Conservation (phyloP, 2,888 invertebrate genomes). For the Ametastegia equiseti region DNA sequence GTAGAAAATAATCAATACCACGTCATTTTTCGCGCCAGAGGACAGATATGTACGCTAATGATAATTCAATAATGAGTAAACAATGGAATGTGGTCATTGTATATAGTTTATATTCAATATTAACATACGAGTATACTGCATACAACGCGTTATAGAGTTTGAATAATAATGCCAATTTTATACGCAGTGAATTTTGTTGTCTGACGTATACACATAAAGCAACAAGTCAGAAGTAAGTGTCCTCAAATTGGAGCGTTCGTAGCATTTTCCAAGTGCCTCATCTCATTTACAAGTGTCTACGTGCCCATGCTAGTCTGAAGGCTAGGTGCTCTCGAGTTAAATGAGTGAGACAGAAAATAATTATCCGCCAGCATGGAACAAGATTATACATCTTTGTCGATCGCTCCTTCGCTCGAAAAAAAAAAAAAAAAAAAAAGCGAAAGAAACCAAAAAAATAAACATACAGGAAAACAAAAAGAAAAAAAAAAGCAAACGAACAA, state of each 20-base stretch:
- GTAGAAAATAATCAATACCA: neutral
- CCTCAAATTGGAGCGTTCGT: constrained; percentile 55
- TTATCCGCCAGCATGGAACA: constrained; percentile 14
- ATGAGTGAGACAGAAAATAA: constrained; percentile 34
- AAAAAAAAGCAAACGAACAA: neutral
- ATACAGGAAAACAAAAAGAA: neutral
- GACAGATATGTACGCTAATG: neutral
- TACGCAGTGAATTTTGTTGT: constrained; percentile 20
- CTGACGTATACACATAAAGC: constrained; percentile 45
- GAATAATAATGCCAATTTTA: neutral
- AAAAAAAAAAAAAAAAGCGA: neutral
- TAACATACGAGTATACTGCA: too few species aligned
- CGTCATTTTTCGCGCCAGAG: neutral
- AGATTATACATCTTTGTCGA: constrained; percentile 4
- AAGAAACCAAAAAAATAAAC: neutral
- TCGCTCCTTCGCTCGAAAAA: neutral
- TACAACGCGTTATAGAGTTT: too few species aligned
- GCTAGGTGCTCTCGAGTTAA: constrained; percentile 36
- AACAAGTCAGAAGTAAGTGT: constrained; percentile 55
- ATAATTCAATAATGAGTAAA: neutral
- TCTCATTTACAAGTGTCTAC: constrained; percentile 49
- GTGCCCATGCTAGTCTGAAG: constrained; percentile 39
- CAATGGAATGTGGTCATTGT: neutral
- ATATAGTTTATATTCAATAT: neutral
- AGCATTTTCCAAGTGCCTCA: constrained; percentile 52